phyloP scores from a whole-genome alignment of 2,797 vertebrate species.

The Paratrypauchen microcephalus region DNA sequence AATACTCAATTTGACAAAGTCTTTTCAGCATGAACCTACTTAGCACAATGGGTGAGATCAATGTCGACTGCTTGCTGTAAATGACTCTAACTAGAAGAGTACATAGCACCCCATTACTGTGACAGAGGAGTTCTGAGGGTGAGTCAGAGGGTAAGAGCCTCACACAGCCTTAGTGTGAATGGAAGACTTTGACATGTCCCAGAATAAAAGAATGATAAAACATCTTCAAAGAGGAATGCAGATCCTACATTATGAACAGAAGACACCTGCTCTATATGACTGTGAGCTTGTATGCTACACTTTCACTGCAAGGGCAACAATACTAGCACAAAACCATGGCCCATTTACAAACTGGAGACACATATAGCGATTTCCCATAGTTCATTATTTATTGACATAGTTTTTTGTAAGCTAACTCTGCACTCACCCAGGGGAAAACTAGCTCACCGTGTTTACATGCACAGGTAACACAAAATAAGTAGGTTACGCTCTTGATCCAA shows the following conservation, averaged over 20 bases:
- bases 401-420: not conserved
- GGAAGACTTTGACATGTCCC: not conserved
- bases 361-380: not conserved
- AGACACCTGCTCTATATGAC: not conserved
- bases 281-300: not conserved
- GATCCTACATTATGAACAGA: not conserved
- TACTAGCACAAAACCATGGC: not conserved
- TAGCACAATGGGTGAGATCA: conserved; percentile 23
- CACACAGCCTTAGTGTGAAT: not conserved
- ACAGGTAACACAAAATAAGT: too few species aligned
- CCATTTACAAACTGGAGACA: not conserved
- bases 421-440: too few species aligned
- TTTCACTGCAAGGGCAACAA: not conserved
- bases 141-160: conserved; percentile 11
- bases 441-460: too few species aligned
- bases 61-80: conserved; percentile 35
- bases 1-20: not conserved
- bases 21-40: conserved; percentile 11
- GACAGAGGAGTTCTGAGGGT: conserved; percentile 14
- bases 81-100: conserved; percentile 34
- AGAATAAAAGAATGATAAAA: not conserved
- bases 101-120: conserved; percentile 34
- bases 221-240: not conserved
- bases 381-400: not conserved
- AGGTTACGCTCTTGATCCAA: too few species aligned